Conservation (phyloP, 2,797 vertebrate species). For the Cirrhinus mrigala region DNA sequence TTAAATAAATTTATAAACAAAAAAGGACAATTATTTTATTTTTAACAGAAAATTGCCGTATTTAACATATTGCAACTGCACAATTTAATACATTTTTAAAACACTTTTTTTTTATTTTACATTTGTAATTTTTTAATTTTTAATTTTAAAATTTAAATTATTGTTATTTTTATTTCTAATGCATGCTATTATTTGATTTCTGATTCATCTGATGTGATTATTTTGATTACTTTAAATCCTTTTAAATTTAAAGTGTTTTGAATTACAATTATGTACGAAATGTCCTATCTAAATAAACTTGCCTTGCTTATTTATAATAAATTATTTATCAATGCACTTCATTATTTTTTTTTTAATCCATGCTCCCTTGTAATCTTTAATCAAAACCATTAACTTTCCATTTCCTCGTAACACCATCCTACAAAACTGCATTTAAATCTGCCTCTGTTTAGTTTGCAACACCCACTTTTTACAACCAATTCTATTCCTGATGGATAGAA, state of each 20-base stretch:
- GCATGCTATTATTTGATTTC: too few species aligned
- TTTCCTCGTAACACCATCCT: background rate
- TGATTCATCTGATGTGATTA: too few species aligned
- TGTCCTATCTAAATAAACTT: too few species aligned
- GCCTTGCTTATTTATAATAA: background rate
- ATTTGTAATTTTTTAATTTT: too few species aligned
- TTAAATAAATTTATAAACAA: too few species aligned
- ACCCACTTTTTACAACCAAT: background rate
- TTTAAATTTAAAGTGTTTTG: too few species aligned
- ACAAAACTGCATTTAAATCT: background rate
- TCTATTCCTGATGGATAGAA: background rate
- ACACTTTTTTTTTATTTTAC: too few species aligned
- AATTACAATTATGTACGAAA: too few species aligned
- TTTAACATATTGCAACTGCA: background rate
- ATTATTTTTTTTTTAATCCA: background rate
- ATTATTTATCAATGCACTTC: background rate
- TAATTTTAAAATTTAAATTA: too few species aligned
- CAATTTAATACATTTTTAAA: too few species aligned
- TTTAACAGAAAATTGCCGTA: background rate
- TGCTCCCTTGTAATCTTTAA: background rate
- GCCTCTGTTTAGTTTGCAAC: background rate
- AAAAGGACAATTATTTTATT: background rate
- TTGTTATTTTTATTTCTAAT: too few species aligned
- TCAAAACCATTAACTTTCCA: background rate
- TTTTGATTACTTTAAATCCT: too few species aligned